Evolutionary conservation across 2,797 vertebrate species (phyloP), one percentile per base, ranked within the genome.

Genomic region (Spinibarbus caldwelli): DNA sequence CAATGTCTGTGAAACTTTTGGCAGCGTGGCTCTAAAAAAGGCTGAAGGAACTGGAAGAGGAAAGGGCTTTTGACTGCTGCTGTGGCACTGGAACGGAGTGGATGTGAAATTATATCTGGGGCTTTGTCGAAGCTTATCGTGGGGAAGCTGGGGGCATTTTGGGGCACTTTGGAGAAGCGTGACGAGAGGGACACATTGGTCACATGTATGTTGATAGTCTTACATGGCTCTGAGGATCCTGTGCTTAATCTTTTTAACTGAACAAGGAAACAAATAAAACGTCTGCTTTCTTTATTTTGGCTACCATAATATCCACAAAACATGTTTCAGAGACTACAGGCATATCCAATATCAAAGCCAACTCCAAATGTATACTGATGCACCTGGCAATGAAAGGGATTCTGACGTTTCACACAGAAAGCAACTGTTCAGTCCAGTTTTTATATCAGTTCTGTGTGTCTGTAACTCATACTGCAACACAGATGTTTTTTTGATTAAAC

Each of bases 51-150:
- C 34, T 78, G 76, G 26, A 67, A 57, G 70, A 76, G 45, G 5
- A 64, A 57, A 3, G 0, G 68, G 83, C 15, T 59, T 88, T 47
- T 68, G 54, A 38, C 68, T 57, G 75, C 54, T 45, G 43, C 59
- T 26, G 66, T 52, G 29, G 68, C 11, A 15, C 59, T 64, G 66
- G 67, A 88, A 87, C 89, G 70, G 80, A 88, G 85, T 84, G 68
- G 47, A 80, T 68, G 21, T 62, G 71, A 86, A 45, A 71, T 83
- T 77, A 76, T 77, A 66, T 77, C 71, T 77, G 45, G 79, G 38
- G 80, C 54, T 73, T 72, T 72, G 75, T 81, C 31, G 17, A 76
- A 36, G 79, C 67, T 66, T 64, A n/a, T 80, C 19, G 49, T 15
- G 41, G 49, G 14, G 64, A 75, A 79, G 17, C 75, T 47, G 17